Conservation (phyloP, 2,888 invertebrate species). For the Pterostichus niger region DNA sequence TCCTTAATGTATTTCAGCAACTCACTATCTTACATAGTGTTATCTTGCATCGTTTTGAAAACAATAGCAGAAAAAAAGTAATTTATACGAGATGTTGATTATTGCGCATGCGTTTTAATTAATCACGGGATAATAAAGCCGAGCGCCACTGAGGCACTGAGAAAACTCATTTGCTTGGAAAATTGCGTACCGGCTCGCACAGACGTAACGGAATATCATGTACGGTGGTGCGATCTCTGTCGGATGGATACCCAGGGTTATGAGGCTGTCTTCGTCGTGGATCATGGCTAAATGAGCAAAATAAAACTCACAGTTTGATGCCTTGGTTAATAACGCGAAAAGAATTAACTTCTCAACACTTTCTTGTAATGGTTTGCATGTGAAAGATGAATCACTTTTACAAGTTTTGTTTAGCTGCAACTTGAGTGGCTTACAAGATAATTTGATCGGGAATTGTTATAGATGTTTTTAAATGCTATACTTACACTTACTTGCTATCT, state of each 20-base stretch:
- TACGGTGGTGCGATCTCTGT: constrained; percentile 17
- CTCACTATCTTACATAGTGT: constrained; percentile 24
- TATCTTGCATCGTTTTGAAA: constrained; percentile 56
- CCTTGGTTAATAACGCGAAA: constrained; percentile 61
- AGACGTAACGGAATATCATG: constrained; percentile 21
- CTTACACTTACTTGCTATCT: no score
- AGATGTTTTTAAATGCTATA: no score
- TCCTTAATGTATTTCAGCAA: constrained; percentile 15
- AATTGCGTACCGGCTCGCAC: constrained; percentile 51
- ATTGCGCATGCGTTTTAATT: constrained; percentile 61
- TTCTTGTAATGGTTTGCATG: constrained; percentile 51
- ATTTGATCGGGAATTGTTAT: no score
- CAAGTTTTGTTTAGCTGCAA: constrained; percentile 25
- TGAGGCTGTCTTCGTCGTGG: not conserved
- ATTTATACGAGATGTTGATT: constrained; percentile 64
- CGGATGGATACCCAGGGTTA: not conserved
- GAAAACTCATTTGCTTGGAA: constrained; percentile 63
- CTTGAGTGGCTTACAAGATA: not conserved
- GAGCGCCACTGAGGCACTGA: constrained; percentile 36
- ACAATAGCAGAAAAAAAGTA: constrained; percentile 63
- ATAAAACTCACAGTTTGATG: constrained; percentile 62
- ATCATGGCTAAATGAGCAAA: constrained; percentile 59
- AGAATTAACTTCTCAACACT: constrained; percentile 64
- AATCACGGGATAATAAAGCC: constrained; percentile 52
- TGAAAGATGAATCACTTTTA: constrained; percentile 48